Base-by-base conservation (phyloP, 2,113 vertebrate species). In the Glareola pratincola region DNA sequence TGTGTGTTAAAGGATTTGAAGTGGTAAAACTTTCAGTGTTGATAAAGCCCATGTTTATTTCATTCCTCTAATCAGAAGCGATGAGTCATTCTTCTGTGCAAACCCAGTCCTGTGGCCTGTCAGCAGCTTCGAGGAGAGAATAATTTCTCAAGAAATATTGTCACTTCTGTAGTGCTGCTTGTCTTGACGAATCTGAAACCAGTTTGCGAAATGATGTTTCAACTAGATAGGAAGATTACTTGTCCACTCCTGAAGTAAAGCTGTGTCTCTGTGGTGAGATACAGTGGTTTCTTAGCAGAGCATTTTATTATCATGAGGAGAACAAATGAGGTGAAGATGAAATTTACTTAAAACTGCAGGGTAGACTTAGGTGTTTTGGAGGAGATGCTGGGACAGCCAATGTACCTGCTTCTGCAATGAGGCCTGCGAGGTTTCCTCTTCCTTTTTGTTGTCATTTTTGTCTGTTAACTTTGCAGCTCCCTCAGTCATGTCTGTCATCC, bases 81-180 rank as follows among this genome's bases (percentile, higher is more conserved):
- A n/a, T 86, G 85, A 89, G n/a, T 86, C 88, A 75, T 8, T 76
- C 7, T 83, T 54, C 71, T 67, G 24, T 41, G 85, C 85, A 64
- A 59, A 77, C 6, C 69, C 3, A 2, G 71, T 30, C 72, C 81
- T 62, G 54, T 26, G 74, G 59, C 36, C 78, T 60, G 57, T 50
- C 90, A 69, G 69, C 85, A 85, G 83, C 90, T 88, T 87, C 76
- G 32, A 22, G 93, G 67, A 85, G 53, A 59, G 64, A 32, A 62
- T 48, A 2, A 6, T 48, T 50, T 51, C 62, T 47, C 63, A 12
- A 78, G 85, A 75, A 69, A 67, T 24, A 45, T 21, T 14, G 2
- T 48, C 78, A 12, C 79, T 71, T 75, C 37, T 21, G 27, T 36
- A 5, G 2, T 4, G 48, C 45, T 84, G 50, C n/a, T 83, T 1